Base-by-base conservation (phyloP, 2,888 invertebrate species). In the Rhogogaster chlorosoma region DNA sequence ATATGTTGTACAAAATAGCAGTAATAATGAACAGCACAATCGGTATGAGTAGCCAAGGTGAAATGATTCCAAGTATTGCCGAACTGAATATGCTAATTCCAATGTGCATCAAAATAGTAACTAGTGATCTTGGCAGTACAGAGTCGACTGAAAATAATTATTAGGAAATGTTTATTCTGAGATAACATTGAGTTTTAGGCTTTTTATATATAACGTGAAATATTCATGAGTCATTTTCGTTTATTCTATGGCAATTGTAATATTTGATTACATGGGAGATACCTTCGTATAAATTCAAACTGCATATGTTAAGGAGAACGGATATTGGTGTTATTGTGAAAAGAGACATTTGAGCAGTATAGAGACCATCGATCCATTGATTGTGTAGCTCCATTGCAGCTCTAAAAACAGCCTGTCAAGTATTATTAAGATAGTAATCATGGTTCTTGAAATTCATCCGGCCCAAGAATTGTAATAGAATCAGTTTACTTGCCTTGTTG, bases 231-330 rank as follows among this genome's bases (percentile, higher is more conserved):
- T 53, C 9, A 61, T 61, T 45, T 64, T 32, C 82, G n/a, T 82
- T 61, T 78, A 15, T 78, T 78, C 9, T 18, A 53, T 7, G n/a
- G n/a, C 53, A n/a, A n/a, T 53, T n/a, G n/a, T 53, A 61, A n/a
- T 80, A 38, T 18, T 26, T 49, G 12, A 45, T 18, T 49, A 45
- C n/a, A 36, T 12, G 3, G 26, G 15, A 22, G 45, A 73, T 89
- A 95, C 95, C 93, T 93, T 95, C 95, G 90, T 95, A 95, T 89
- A 95, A 92, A 90, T 95, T 95, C 85, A 94, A 93, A 22, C 94
- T 94, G 89, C 95, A 95, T 70, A 95, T 90, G 88, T 95, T 95
- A 57, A 95, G 92, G 75, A 95, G 92, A 84, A 94, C 90, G 38
- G 95, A 95, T 29, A 93, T 90, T 3, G 95, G 94, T 32, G 94